Conservation (phyloP, 2,113 vertebrate species). For the Nothoprocta pentlandii region DNA sequence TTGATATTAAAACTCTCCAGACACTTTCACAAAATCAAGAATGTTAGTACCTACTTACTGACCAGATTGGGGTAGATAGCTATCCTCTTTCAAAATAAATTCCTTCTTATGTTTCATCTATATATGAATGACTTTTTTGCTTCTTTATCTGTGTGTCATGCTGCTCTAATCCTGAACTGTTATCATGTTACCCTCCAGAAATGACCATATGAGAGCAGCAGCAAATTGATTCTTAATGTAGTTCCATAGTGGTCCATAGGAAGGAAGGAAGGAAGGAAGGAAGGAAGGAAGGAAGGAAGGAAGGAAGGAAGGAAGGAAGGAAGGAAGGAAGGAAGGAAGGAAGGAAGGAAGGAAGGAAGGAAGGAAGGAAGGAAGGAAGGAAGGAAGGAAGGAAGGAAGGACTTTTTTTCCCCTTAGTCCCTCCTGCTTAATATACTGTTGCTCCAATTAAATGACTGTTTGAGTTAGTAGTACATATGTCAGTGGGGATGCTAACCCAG, state of each 20-base stretch:
- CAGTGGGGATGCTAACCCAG: neutral
- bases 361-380: too few relatives aligned
- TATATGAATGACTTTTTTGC: neutral
- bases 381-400: too few relatives aligned
- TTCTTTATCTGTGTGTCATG: neutral
- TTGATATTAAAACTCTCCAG: slow-evolving; percentile 9
- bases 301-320: too few relatives aligned
- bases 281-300: too few relatives aligned
- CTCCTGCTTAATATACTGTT: neutral
- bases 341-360: neutral
- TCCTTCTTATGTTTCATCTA: neutral
- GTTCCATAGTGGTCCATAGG: neutral
- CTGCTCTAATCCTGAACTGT: neutral
- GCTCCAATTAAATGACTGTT: neutral
- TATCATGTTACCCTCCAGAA: neutral
- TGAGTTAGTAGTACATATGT: neutral
- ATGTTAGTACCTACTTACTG: neutral
- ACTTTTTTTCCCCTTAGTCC: rapidly evolving
- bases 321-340: too few relatives aligned
- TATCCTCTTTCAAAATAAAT: neutral
- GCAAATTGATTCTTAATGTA: neutral
- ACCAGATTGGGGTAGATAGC: neutral
- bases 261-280: neutral
- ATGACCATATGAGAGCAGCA: neutral
- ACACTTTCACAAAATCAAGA: neutral